Percentiles rank a stretch among this genome's conserved stretches.
Conservation (phyloP, 2,113 vertebrate genomes). For the Lasiurus borealis region DNA sequence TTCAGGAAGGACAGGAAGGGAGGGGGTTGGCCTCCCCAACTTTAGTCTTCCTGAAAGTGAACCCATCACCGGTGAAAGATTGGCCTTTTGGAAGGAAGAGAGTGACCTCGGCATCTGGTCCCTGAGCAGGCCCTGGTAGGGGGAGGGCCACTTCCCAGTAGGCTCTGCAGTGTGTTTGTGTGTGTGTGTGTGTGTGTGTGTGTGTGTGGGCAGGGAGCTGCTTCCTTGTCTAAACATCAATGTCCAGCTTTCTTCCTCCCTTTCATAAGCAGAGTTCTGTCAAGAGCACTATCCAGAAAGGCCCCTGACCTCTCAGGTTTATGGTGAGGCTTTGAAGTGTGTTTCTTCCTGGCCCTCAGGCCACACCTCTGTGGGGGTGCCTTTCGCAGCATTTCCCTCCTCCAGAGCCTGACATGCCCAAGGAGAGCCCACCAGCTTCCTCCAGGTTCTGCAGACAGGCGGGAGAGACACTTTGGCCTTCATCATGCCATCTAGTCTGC, state of each 20-base stretch:
- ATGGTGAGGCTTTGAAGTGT: constrained; percentile 33
- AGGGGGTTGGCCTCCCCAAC: background rate
- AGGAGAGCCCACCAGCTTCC: background rate
- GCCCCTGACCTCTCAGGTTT: constrained; percentile 51
- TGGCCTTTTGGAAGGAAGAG: background rate
- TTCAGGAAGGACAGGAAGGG: background rate
- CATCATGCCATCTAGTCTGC: background rate
- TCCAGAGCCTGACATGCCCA: background rate
- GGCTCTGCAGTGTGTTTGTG: accelerated
- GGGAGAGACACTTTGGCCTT: background rate
- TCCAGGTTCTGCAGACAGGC: background rate
- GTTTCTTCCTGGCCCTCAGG: constrained; percentile 39
- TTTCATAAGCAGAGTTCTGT: constrained; percentile 31
- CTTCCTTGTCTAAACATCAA: background rate
- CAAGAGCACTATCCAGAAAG: background rate
- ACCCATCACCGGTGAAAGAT: accelerated
- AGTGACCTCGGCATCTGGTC: accelerated
- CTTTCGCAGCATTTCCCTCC: background rate
- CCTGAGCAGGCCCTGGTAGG: background rate
- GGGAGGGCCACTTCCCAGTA: background rate
- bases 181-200: too few relatives aligned
- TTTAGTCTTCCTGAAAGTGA: background rate
- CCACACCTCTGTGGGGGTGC: background rate
- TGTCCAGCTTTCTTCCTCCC: background rate
- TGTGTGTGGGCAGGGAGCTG: background rate